Base-by-base conservation (phyloP, 2,797 vertebrate species). In the Parambassis ranga region DNA sequence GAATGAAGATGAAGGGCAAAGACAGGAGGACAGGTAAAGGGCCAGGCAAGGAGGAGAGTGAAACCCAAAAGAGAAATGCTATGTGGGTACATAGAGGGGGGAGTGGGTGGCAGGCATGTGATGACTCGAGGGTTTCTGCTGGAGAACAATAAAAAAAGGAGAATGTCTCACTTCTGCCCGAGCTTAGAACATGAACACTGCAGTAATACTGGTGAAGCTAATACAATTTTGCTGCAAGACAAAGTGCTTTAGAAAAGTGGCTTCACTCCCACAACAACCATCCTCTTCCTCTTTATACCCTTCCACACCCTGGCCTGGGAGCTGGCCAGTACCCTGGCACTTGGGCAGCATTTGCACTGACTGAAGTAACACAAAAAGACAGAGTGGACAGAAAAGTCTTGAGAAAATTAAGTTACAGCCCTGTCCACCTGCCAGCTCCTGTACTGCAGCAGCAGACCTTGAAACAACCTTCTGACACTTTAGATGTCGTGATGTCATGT, bases 341-440 rank as follows among this genome's bases (percentile, higher is more conserved):
- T 85, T 86, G 66, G 89, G 86, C 86, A 76, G 77, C 69, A 75
- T 73, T 83, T 86, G 84, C 84, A 85, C 53, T 84, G 85, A 79
- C 53, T 49, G 47, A 48, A 57, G 58, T 63, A 75, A 75, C 51
- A 46, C 56, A 57, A 69, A 75, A 74, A 51, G 43, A 56, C 38
- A 51, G 33, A 42, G 42, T 24, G 31, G 53, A 35, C 36, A 22
- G 64, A 62, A 70, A 50, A 63, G 59, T 28, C 46, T 68, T 39
- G 46, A 75, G 43, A 67, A 68, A 82, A 81, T 81, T 31, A 86
- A 84, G 83, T 86, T 81, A 63, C 19, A 66, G 55, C 50, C 19
- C 60, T 79, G 69, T 84, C 62, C 63, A 80, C 56, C 79, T 85
- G 71, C 77, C 75, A 83, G 77, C 53, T 71, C 32, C 62, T 52